Evolutionary conservation across 2,797 vertebrate species (phyloP).

Genomic region (Lacerta bilineata): DNA sequence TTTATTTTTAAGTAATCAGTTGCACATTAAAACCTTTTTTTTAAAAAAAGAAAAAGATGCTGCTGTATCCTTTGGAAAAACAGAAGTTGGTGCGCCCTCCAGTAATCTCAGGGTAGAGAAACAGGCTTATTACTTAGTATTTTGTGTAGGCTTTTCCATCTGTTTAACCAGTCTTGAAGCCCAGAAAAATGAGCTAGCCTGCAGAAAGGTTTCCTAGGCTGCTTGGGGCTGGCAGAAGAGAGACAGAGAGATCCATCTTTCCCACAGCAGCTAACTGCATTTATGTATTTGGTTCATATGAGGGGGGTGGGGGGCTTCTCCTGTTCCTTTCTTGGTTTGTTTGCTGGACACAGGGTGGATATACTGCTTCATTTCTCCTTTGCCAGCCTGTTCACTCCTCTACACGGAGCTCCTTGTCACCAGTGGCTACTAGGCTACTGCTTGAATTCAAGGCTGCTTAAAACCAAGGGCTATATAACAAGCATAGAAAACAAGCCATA

Average conservation of each 20-base stretch:
- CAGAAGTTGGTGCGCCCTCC: neutral
- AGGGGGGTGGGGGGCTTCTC: no score
- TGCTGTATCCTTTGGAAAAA: neutral
- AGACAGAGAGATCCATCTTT: neutral
- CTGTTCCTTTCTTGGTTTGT: neutral
- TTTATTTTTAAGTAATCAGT: constrained; percentile 3
- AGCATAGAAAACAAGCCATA: neutral
- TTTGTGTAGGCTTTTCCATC: neutral
- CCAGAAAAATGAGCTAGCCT: neutral
- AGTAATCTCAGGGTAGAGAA: neutral
- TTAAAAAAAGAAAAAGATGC: neutral
- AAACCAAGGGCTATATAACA: neutral
- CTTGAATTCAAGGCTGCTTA: neutral
- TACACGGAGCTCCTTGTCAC: neutral
- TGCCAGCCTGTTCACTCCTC: neutral
- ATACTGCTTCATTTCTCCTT: neutral
- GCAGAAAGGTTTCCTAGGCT: neutral
- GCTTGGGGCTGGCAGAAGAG: neutral
- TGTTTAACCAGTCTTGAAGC: neutral
- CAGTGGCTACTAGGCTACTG: neutral
- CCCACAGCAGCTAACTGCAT: neutral
- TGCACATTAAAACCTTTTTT: neutral
- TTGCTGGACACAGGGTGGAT: neutral
- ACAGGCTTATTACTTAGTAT: neutral
- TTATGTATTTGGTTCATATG: neutral